Conservation (phyloP, 2,113 vertebrate genomes). For the Argyrosomus japonicus region DNA sequence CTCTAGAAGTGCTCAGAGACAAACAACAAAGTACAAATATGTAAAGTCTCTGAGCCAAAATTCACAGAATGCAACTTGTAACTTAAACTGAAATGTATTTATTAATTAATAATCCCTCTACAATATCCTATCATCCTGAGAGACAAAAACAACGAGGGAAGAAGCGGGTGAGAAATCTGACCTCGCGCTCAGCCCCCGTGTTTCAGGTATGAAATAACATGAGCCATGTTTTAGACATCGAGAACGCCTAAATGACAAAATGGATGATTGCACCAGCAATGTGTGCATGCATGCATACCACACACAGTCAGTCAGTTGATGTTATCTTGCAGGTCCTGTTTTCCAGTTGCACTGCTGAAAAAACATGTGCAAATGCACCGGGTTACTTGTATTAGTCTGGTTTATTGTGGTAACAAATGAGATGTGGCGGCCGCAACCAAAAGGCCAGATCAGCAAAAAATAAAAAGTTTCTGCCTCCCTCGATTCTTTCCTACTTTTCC, state of each 20-base stretch:
- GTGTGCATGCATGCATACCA: slow-evolving; percentile 45
- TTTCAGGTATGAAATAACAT: slow-evolving; percentile 51
- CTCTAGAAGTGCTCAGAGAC: not conserved
- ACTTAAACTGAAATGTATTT: slow-evolving; percentile 31
- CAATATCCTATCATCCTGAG: slow-evolving; percentile 8
- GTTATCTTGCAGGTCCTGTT: slow-evolving; percentile 69
- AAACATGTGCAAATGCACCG: slow-evolving; percentile 40
- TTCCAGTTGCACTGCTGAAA: slow-evolving; percentile 66
- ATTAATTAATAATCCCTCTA: slow-evolving; percentile 23
- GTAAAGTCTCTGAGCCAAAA: slow-evolving; percentile 8
- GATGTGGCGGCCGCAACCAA: slow-evolving; percentile 35
- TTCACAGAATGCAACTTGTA: slow-evolving; percentile 5
- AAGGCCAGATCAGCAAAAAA: slow-evolving; percentile 26
- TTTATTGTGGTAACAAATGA: slow-evolving; percentile 64
- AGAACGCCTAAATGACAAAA: slow-evolving; percentile 23
- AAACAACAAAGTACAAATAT: not conserved
- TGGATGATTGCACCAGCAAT: slow-evolving; percentile 26
- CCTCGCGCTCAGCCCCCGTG: slow-evolving; percentile 21
- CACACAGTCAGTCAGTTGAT: slow-evolving; percentile 62
- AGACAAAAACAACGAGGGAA: slow-evolving; percentile 14
- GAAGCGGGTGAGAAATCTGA: slow-evolving; percentile 31
- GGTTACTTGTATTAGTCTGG: slow-evolving; percentile 54
- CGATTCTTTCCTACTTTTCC: not conserved
- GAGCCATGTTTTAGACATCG: not conserved
- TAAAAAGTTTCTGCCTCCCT: not conserved